Evolutionary conservation across 2,888 invertebrate species (phyloP).

Genomic region (Brachypalpus laphriformis): DNA sequence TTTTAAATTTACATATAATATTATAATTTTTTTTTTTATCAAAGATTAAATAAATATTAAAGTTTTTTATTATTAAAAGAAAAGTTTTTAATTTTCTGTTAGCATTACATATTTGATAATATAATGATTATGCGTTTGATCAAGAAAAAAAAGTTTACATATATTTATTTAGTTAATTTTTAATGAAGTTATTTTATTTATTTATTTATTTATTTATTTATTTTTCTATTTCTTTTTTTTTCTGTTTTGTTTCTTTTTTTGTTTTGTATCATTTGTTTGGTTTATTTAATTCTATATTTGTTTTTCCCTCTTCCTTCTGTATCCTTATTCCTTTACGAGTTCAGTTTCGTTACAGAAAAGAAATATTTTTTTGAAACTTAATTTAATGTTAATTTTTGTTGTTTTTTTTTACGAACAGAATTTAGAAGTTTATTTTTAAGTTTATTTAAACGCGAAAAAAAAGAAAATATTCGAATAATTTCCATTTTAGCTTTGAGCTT

Average conservation of each 20-base stretch:
- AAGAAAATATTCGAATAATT: slow-evolving; percentile 7
- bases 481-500: slow-evolving; percentile 50
- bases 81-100: slow-evolving; percentile 43
- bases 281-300: slow-evolving; percentile 33
- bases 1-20: slow-evolving; percentile 52
- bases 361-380: slow-evolving; percentile 5
- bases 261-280: background rate
- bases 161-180: slow-evolving; percentile 66
- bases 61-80: slow-evolving; percentile 27
- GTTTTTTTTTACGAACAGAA: background rate
- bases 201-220: slow-evolving; percentile 41
- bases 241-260: slow-evolving; percentile 14
- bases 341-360: slow-evolving; percentile 49
- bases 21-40: slow-evolving; percentile 49
- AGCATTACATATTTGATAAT: slow-evolving; percentile 71
- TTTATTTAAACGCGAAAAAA: slow-evolving; percentile 32
- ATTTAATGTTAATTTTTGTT: background rate
- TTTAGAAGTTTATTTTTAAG: background rate
- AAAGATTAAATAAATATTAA: slow-evolving; percentile 40
- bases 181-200: slow-evolving; percentile 22
- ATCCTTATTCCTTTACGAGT: slow-evolving; percentile 68
- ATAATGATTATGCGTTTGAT: slow-evolving; percentile 72
- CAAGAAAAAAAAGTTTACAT: slow-evolving; percentile 66
- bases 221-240: slow-evolving; percentile 23
- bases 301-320: slow-evolving; percentile 60